phyloP scores from a whole-genome alignment of 2,113 vertebrate species.

The Ptilorrhoa leucosticta region DNA sequence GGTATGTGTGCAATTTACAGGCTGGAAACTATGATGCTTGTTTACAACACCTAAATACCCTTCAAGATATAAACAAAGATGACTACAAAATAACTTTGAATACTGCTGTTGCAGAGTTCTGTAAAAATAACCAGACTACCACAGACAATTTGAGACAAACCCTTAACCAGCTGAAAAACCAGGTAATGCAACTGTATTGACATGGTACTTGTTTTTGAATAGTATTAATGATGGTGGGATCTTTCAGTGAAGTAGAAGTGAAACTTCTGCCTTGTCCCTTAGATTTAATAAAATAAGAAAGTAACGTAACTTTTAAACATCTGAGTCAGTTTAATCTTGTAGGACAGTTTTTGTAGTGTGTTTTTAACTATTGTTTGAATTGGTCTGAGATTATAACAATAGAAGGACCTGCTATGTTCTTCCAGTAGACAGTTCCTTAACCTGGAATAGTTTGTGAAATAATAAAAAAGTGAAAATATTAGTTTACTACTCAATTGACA shows the following conservation, averaged over 20 bases:
- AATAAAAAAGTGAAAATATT: not conserved
- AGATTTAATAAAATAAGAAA: not conserved
- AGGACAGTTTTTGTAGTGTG: not conserved
- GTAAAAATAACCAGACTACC: slow-evolving; percentile 90
- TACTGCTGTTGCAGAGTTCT: slow-evolving; percentile 91
- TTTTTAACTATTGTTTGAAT: not conserved
- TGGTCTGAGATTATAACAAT: not conserved
- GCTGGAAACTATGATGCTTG: slow-evolving; percentile 88
- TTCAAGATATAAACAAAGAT: slow-evolving; percentile 94
- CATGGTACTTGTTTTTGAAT: not conserved
- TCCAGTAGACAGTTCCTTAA: not conserved
- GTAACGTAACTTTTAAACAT: not conserved
- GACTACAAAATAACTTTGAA: slow-evolving; percentile 97
- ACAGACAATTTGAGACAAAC: slow-evolving; percentile 89
- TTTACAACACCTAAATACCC: slow-evolving; percentile 83
- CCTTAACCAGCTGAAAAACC: slow-evolving; percentile 88
- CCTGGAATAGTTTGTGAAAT: not conserved
- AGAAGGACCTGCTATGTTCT: not conserved
- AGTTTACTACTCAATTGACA: not conserved
- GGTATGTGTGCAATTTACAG: slow-evolving; percentile 69
- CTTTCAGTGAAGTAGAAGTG: not conserved
- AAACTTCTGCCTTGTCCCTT: not conserved
- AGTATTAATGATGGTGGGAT: not conserved
- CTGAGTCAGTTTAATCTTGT: not conserved
- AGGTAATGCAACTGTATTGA: slow-evolving; percentile 70